Percentiles rank a stretch among this genome's conserved stretches.
These are phyloP conservation scores for Conomelus anceps DNA, from an alignment of 2,888 invertebrate species.

Conservation along the genomic window DNA sequence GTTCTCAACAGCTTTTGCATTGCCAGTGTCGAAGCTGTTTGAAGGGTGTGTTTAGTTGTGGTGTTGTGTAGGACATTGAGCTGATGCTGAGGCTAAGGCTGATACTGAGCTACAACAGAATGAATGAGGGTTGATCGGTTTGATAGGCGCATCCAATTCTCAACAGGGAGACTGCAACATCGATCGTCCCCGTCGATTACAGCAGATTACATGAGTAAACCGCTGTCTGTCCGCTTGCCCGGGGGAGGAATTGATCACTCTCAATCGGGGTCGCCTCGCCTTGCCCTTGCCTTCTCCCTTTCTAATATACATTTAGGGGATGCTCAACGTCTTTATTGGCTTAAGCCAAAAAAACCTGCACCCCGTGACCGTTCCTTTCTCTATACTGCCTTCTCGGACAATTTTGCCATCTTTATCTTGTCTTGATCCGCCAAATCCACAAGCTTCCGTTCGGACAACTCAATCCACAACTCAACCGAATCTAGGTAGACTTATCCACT, in stretches of 20 bases:
- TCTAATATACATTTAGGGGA: constrained; percentile 2
- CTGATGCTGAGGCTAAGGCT: not conserved
- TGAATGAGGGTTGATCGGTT: not conserved
- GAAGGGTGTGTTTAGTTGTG: not conserved
- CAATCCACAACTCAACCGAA: not conserved
- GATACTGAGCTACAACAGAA: not conserved
- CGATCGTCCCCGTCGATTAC: not conserved
- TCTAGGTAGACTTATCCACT: not conserved
- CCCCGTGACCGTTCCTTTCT: not conserved
- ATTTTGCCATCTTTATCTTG: not conserved
- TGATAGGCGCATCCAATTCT: not conserved
- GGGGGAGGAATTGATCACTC: too few relatives aligned
- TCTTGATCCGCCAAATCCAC: not conserved
- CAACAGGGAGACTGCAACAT: not conserved
- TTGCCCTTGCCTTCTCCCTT: too few relatives aligned
- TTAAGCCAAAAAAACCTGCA: not conserved
- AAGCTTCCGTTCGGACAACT: not conserved
- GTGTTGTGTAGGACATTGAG: not conserved
- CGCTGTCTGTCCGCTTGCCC: too few relatives aligned
- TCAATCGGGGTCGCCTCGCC: too few relatives aligned
- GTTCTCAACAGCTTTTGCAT: too few relatives aligned
- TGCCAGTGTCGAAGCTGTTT: not conserved
- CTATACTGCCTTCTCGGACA: too few relatives aligned
- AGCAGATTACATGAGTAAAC: not conserved
- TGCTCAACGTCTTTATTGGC: constrained; percentile 2